Base-by-base conservation (phyloP, 2,797 vertebrate species). In the Melanogrammus aeglefinus region DNA sequence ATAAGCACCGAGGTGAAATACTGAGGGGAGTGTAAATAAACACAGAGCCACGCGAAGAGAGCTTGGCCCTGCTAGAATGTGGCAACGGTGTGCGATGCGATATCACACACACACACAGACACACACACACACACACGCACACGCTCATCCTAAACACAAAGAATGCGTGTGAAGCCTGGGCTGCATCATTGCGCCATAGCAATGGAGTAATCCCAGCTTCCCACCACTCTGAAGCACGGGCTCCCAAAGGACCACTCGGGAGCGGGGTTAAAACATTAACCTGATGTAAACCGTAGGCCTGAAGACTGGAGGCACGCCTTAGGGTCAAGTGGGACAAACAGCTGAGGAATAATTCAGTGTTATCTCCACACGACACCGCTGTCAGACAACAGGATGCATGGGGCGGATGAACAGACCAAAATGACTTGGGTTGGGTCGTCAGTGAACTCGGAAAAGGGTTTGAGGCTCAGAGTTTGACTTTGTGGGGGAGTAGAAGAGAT, bases 261-360 rank as follows among this genome's bases (percentile, higher is more conserved):
- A n/a, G n/a, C 2, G 51, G 16, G 16, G 10, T 47, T 47, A 47
- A 47, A 47, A 47, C 44, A 47, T 14, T 47, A 47, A 47, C 44
- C 44, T 47, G 13, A 47, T 47, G 44, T 47, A 16, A 47, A 47
- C 44, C 4, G 2, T 63, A n/a, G 1, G 63, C n/a, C 21, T 47
- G 63, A 14, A 24, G 63, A 4, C 8, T 69, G 63, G 24, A 27
- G 21, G 63, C 24, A 27, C 24, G 63, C 24, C 5, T 87, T 81
- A 79, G 73, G 82, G 78, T 74, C 79, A 81, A 80, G 81, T 78
- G 84, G 78, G 91, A 81, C 81, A 90, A 80, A 73, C 76, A 31
- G 86, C 74, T 74, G 47, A 86, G 94, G 78, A 95, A 94, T 92
- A 90, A 94, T 93, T 93, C 80, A 92, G 76, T 1, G 79, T 75